Percentiles rank a stretch among this genome's conserved stretches.
phyloP scores from a whole-genome alignment of 2,797 vertebrate species.

The Gephyroberyx darwinii region DNA sequence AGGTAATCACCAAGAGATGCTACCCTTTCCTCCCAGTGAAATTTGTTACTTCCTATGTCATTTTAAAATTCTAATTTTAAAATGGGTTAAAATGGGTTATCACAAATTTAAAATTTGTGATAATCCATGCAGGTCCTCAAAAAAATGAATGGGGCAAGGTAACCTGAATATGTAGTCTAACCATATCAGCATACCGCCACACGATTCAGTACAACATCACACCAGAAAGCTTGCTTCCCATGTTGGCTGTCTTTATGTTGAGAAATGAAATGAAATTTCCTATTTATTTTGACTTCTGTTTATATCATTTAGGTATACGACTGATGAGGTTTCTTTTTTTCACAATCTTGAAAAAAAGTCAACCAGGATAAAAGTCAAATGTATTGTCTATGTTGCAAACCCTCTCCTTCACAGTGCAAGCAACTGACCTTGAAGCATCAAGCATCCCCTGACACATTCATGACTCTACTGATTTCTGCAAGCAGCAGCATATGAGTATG shows the following conservation, averaged over 20 bases:
- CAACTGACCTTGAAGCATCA: too few species aligned
- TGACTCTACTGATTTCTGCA: too few species aligned
- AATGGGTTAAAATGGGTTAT: too few species aligned
- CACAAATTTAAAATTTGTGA: constrained; percentile 13
- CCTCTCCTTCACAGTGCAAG: too few species aligned
- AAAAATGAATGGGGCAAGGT: constrained; percentile 41
- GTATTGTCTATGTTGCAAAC: too few species aligned
- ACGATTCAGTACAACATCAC: not conserved
- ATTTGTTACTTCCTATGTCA: constrained; percentile 20
- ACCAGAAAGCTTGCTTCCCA: not conserved
- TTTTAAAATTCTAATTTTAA: constrained; percentile 22
- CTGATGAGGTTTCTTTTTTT: not conserved
- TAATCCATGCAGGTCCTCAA: constrained; percentile 43
- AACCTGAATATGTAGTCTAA: constrained; percentile 40
- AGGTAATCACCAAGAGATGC: constrained; percentile 12
- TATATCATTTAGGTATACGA: not conserved
- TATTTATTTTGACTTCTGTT: not conserved
- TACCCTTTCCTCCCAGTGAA: constrained; percentile 18
- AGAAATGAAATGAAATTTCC: not conserved
- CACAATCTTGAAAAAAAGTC: too few species aligned
- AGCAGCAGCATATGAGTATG: too few species aligned
- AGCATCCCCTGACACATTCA: too few species aligned
- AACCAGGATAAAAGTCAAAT: too few species aligned
- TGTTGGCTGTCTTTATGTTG: not conserved
- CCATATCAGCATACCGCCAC: constrained; percentile 19